Conservation (phyloP, 2,888 invertebrate genomes). For the Gerris lacustris region DNA sequence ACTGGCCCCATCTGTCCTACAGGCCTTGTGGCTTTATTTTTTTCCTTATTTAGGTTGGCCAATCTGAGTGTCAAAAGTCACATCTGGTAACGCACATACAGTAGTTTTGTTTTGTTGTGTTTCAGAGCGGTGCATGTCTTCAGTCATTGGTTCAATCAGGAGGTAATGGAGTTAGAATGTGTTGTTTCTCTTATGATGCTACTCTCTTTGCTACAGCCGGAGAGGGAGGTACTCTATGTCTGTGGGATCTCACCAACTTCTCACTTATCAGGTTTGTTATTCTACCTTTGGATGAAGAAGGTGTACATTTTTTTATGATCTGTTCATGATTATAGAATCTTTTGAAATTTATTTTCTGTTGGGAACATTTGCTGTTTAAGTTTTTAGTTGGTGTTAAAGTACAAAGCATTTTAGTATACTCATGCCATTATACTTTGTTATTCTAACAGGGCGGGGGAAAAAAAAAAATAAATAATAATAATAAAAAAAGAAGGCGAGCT, state of each 20-base stretch:
- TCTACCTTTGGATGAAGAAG: not conserved
- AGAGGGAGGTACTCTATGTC: constrained; percentile 56
- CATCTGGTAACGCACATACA: too few relatives aligned
- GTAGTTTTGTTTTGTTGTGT: too few relatives aligned
- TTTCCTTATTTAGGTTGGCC: too few relatives aligned
- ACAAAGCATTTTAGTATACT: too few relatives aligned
- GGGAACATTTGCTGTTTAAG: constrained; percentile 8
- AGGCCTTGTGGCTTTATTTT: too few relatives aligned
- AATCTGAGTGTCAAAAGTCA: too few relatives aligned
- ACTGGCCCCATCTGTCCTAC: too few relatives aligned
- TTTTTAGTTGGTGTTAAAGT: too few relatives aligned
- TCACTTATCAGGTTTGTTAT: constrained; percentile 17
- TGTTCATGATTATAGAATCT: not conserved
- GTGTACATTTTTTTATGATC: not conserved
- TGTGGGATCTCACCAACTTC: constrained; percentile 51
- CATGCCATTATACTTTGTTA: too few relatives aligned
- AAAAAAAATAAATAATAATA: too few relatives aligned
- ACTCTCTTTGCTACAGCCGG: constrained; percentile 53
- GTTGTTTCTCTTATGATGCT: constrained; percentile 54
- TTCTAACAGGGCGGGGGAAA: too few relatives aligned
- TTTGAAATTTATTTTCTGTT: constrained; percentile 8
- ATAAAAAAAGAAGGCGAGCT: too few relatives aligned
- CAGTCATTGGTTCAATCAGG: constrained; percentile 53
- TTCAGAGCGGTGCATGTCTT: constrained; percentile 45
- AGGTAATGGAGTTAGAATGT: constrained; percentile 51